Base-by-base conservation (phyloP, 2,888 invertebrate genomes). In the Orthosia cruda region DNA sequence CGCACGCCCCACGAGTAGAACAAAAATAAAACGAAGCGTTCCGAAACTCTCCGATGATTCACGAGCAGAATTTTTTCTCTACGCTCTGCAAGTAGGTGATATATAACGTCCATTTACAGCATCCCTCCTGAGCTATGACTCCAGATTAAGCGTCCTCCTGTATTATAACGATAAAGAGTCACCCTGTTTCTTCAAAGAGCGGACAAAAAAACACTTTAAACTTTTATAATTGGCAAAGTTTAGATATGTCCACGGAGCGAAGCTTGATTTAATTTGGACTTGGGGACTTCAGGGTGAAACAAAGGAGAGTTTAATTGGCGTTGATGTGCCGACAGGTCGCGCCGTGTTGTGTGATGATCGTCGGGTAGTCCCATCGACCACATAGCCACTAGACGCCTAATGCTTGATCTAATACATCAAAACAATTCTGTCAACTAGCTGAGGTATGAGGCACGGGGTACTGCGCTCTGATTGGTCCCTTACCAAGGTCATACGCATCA, bases 191-290 rank as follows among this genome's bases (percentile, higher is more conserved):
- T 78, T 81, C 75, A 84, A 86, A 83, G 87, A 87, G 90, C 84
- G 80, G 80, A 84, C 87, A 86, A 91, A 91, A 92, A 92, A 92
- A 91, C 88, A 91, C 89, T 91, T 91, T 86, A 86, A 92, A 92
- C 93, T 93, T 93, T 91, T 90, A 89, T 92, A 92, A 93, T 93
- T 92, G 89, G 87, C 77, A 78, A 92, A 92, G 90, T 93, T 93
- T 79, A 68, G 85, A 83, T 85, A 85, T 86, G 82, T 81, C 80
- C 74, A 84, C 86, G 69, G 87, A 83, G 80, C 83, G 75, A 87
- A 85, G 87, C 84, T 84, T 85, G 87, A 90, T 91, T 92, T 90
- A 90, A 92, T 91, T 91, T 87, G 82, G 78, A 78, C 85, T 87
- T 86, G 78, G 66, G 74, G 84, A 88, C 86, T 88, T 80, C 78